Percentiles rank a stretch among this genome's conserved stretches.
Conservation (phyloP, 2,113 vertebrate genomes). For the Chamaea fasciata region DNA sequence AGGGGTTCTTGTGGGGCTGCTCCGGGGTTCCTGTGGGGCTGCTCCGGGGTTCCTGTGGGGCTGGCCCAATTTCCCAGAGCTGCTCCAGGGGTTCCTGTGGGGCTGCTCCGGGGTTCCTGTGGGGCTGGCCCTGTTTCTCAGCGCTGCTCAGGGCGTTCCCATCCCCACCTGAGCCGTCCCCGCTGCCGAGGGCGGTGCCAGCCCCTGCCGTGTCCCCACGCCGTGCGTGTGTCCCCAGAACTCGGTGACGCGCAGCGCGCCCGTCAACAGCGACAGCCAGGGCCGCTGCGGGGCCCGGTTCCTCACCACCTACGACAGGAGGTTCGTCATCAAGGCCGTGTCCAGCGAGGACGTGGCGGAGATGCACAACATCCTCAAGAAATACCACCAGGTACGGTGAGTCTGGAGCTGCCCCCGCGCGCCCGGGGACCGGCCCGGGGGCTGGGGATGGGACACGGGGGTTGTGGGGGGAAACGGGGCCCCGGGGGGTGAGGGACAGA, state of each 20-base stretch:
- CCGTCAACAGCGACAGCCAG: constrained; percentile 92
- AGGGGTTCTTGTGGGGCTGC: not conserved
- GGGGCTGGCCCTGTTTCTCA: not conserved
- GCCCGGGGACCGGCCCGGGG: not conserved
- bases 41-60: too few species aligned
- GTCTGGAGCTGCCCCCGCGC: not conserved
- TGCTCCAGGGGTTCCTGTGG: not conserved
- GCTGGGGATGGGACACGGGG: not conserved
- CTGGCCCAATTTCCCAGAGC: too few species aligned
- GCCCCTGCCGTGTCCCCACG: not conserved
- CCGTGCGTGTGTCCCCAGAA: constrained; percentile 75
- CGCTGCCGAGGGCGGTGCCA: not conserved
- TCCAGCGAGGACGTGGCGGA: constrained; percentile 96
- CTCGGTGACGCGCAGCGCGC: constrained; percentile 91
- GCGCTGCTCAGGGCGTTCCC: not conserved
- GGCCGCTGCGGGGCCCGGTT: constrained; percentile 91
- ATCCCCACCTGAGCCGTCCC: too few species aligned
- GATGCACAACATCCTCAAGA: constrained; percentile 99
- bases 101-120: not conserved
- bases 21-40: not conserved
- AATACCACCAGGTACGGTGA: constrained; percentile 93
- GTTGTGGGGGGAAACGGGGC: fast-evolving
- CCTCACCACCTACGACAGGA: constrained; percentile 92
- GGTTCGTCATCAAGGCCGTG: constrained; percentile 95
- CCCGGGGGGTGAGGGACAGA: not conserved